Evolutionary conservation across 2,113 vertebrate species (phyloP).

Genomic region (Podarcis cretensis): DNA sequence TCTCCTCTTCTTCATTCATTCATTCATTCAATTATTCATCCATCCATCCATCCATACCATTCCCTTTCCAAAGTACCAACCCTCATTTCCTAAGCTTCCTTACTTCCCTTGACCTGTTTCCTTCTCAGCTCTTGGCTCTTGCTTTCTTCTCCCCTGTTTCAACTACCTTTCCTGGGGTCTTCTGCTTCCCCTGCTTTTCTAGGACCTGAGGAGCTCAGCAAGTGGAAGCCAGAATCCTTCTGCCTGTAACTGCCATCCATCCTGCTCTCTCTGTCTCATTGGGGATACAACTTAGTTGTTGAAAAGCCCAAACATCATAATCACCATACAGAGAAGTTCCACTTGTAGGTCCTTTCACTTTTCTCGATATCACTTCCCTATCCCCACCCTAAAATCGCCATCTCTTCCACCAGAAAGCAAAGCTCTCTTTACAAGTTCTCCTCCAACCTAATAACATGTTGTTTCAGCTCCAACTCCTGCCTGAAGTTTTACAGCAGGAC

Average conservation of each 20-base stretch:
- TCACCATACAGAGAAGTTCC: background rate
- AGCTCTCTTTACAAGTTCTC: background rate
- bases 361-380: background rate
- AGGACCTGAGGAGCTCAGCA: background rate
- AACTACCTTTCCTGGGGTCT: background rate
- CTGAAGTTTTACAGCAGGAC: background rate
- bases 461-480: conserved; percentile 25
- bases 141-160: background rate
- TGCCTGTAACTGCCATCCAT: no score
- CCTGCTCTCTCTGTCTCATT: no score
- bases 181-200: background rate
- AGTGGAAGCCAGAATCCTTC: background rate
- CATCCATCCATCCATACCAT: background rate
- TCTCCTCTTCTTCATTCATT: background rate
- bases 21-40: no score
- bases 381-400: background rate
- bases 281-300: background rate
- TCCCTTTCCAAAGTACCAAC: background rate
- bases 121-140: background rate
- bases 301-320: no score
- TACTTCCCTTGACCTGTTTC: background rate
- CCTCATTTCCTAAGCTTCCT: background rate
- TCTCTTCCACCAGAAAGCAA: background rate
- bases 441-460: background rate
- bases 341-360: background rate